Evolutionary conservation across 2,797 vertebrate genomes (phyloP).

Genomic region (Urosaurus nigricauda): DNA sequence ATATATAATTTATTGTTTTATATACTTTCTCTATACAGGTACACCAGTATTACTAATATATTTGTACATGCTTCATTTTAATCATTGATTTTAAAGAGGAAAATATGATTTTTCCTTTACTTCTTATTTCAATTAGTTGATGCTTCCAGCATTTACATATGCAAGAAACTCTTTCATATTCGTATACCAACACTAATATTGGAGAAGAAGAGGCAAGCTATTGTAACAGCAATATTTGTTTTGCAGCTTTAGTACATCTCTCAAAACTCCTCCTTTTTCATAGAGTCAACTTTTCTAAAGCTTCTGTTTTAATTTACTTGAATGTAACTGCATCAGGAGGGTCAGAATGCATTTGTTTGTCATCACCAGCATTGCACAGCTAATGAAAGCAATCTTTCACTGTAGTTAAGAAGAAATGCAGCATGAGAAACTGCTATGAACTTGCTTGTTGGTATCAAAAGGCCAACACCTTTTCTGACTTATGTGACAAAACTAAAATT

Average conservation of each 20-base stretch:
- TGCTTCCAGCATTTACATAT: constrained; percentile 6
- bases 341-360: neutral
- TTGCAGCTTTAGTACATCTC: neutral
- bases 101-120: neutral
- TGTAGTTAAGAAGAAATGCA: neutral
- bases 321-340: neutral
- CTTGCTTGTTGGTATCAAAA: neutral
- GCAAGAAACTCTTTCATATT: neutral
- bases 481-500: neutral
- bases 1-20: neutral
- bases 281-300: constrained; percentile 13
- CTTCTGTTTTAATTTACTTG: constrained; percentile 12
- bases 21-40: neutral
- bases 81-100: neutral
- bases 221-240: constrained; percentile 23
- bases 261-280: neutral
- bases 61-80: neutral
- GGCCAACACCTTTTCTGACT: neutral
- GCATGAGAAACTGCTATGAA: neutral
- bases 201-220: neutral
- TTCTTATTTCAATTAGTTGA: constrained; percentile 26
- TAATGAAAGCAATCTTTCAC: constrained; percentile 6
- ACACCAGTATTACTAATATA: neutral
- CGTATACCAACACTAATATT: neutral
- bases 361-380: neutral